Evolutionary conservation across 2,888 invertebrate species (phyloP).

Genomic region (Priocnemis perturbator): DNA sequence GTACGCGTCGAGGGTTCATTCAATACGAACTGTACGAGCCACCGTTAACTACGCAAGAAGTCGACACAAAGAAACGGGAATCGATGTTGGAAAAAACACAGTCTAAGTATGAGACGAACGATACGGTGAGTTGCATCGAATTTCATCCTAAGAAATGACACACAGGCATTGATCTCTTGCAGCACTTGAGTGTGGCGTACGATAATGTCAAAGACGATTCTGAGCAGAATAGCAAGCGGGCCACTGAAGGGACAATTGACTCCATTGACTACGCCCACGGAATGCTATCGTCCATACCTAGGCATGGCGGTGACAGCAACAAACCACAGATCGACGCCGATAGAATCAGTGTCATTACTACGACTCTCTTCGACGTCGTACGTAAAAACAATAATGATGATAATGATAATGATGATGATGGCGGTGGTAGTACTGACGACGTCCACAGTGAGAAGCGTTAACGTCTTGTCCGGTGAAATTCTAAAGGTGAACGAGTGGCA

Average conservation of each 20-base stretch:
- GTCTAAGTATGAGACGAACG: not conserved
- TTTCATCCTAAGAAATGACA: too few species aligned
- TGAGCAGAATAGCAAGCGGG: not conserved
- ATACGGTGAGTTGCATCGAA: too few species aligned
- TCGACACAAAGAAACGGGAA: not conserved
- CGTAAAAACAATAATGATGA: slow-evolving; percentile 38
- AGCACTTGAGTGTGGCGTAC: too few species aligned
- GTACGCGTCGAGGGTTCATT: slow-evolving; percentile 67
- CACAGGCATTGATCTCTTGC: too few species aligned
- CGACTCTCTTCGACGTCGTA: slow-evolving; percentile 66
- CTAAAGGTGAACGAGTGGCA: slow-evolving; percentile 69
- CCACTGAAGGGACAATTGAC: not conserved
- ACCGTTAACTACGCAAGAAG: not conserved
- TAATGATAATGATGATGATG: slow-evolving; percentile 2
- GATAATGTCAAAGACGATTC: too few species aligned
- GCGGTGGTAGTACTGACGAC: too few species aligned
- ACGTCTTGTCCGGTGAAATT: not conserved
- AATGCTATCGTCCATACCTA: too few species aligned
- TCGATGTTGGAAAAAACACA: slow-evolving; percentile 1
- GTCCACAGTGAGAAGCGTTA: too few species aligned
- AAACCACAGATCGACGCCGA: slow-evolving; percentile 46
- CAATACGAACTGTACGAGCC: slow-evolving; percentile 76
- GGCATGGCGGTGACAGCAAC: not conserved
- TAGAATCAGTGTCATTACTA: slow-evolving; percentile 63
- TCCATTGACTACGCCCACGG: too few species aligned